phyloP scores from a whole-genome alignment of 1,140 invertebrate species.

The Drosophila hydei region DNA sequence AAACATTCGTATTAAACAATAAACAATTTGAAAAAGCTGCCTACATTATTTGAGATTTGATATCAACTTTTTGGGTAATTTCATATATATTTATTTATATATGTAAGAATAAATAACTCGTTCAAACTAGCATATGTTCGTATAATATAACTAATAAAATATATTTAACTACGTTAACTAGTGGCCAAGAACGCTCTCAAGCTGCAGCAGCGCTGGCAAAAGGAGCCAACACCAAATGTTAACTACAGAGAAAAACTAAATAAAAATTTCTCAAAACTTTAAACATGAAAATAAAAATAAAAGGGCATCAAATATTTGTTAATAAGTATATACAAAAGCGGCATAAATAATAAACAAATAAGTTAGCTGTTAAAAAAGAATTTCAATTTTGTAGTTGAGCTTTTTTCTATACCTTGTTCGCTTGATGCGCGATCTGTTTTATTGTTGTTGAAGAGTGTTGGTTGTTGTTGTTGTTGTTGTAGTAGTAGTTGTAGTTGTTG shows the following conservation, averaged over 20 bases:
- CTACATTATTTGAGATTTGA: constrained; percentile 8
- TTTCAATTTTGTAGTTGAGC: constrained; percentile 62
- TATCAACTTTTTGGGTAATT: background rate
- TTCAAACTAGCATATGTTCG: constrained; percentile 19
- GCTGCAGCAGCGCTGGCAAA: constrained; percentile 45
- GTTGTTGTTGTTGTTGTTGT: constrained; percentile 65
- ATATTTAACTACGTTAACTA: constrained; percentile 39
- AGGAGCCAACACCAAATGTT: constrained; percentile 24
- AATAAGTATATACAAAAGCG: constrained; percentile 58
- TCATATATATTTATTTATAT: background rate
- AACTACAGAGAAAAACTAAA: constrained; percentile 36
- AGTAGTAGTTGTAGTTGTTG: constrained; percentile 29
- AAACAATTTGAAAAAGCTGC: constrained; percentile 38
- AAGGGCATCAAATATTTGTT: constrained; percentile 4
- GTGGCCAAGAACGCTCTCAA: constrained; percentile 43
- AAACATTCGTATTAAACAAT: constrained; percentile 34
- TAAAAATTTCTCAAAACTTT: constrained; percentile 3
- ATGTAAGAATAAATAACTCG: constrained; percentile 1
- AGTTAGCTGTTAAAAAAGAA: constrained; percentile 55
- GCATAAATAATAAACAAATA: constrained; percentile 47
- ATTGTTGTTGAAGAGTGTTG: constrained; percentile 55
- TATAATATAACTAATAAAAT: constrained; percentile 22
- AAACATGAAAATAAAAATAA: constrained; percentile 3
- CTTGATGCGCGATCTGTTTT: constrained; percentile 83
- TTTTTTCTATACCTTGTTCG: constrained; percentile 82